Percentiles rank a stretch among this genome's conserved stretches.
Evolutionary conservation across 2,113 vertebrate species (phyloP).

Genomic region (Indri indri): DNA sequence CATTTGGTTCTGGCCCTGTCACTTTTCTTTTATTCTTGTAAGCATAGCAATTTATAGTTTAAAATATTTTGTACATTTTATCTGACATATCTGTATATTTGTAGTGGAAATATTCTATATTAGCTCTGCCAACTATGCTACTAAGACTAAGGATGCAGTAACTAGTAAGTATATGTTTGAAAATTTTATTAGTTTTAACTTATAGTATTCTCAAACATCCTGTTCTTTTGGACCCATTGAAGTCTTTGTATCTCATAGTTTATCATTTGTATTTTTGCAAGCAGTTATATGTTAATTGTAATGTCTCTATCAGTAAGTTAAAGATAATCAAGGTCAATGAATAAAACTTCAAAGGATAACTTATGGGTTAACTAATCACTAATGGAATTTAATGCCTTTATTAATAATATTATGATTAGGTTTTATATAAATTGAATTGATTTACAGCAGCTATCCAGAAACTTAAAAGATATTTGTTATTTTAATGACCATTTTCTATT

Average conservation of each 20-base stretch:
- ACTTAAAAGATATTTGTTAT: conserved; percentile 37
- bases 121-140: neutral
- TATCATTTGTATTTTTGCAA: conserved; percentile 40
- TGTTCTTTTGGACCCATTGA: neutral
- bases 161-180: neutral
- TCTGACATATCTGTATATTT: neutral
- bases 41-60: neutral
- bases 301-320: conserved; percentile 23
- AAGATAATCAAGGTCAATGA: conserved; percentile 29
- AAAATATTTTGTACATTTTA: conserved; percentile 15
- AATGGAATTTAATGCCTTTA: conserved; percentile 28
- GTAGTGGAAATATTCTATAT: neutral
- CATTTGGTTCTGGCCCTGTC: neutral
- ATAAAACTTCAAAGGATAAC: conserved; percentile 39
- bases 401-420: conserved; percentile 9
- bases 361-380: conserved; percentile 28
- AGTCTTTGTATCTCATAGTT: neutral
- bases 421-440: conserved; percentile 39
- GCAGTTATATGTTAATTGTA: neutral
- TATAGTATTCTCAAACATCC: neutral
- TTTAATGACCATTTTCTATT: conserved; percentile 27
- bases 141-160: neutral
- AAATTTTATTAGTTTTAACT: conserved; percentile 28
- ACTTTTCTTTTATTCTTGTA: neutral
- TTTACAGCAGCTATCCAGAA: conserved; percentile 31